These are phyloP conservation scores for Drosophila tsacasi DNA, from an alignment of 1,140 invertebrate genomes.

Conservation along the genomic window DNA sequence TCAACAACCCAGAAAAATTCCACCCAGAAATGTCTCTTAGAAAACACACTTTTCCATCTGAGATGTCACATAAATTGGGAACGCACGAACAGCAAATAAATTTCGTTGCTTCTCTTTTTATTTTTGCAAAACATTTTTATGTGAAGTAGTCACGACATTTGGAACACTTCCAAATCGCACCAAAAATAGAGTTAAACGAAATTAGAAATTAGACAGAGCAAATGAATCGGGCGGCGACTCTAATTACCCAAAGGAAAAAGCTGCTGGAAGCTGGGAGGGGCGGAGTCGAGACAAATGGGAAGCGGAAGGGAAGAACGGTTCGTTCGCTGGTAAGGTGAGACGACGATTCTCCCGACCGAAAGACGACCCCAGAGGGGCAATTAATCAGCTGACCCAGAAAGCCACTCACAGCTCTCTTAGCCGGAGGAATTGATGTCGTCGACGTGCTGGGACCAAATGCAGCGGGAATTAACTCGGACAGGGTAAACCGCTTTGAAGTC, in stretches of 20 bases:
- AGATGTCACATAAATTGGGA: constrained; percentile 75
- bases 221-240: constrained; percentile 42
- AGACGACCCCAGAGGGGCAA: constrained; percentile 42
- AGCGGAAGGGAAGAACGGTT: constrained; percentile 34
- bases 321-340: background rate
- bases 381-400: constrained; percentile 77
- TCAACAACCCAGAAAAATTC: constrained; percentile 35
- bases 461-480: constrained; percentile 57
- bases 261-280: constrained; percentile 6
- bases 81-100: constrained; percentile 46
- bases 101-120: constrained; percentile 9
- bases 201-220: constrained; percentile 10
- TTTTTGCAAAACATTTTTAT: constrained; percentile 63
- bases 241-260: constrained; percentile 53
- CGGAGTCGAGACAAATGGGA: constrained; percentile 49
- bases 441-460: constrained; percentile 63
- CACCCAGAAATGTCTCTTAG: constrained; percentile 12
- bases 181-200: constrained; percentile 46
- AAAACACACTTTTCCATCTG: constrained; percentile 53
- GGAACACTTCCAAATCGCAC: constrained; percentile 70
- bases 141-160: constrained; percentile 74
- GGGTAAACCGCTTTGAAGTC: constrained; percentile 43
- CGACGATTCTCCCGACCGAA: constrained; percentile 22
- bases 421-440: constrained; percentile 33
- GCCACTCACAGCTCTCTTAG: constrained; percentile 18